These are phyloP conservation scores for Amblyteles armatorius DNA, from an alignment of 2,888 invertebrate species.

Conservation along the genomic window DNA sequence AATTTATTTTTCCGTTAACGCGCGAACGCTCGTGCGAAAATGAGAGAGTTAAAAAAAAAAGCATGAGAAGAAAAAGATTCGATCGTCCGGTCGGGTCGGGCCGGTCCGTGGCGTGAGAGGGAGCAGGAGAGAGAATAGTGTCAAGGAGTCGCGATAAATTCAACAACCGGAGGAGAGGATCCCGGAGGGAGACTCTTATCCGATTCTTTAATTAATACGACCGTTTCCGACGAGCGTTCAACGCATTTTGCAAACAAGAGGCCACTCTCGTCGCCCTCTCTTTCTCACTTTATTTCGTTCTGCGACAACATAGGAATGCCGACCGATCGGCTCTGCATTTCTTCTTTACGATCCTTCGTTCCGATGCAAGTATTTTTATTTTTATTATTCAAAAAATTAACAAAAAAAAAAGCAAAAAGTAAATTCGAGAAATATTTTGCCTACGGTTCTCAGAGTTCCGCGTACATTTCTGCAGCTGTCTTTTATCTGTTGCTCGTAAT, in stretches of 20 bases:
- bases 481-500: background rate
- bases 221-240: slow-evolving; percentile 61
- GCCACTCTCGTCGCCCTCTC: slow-evolving; percentile 31
- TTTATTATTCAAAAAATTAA: too few relatives aligned
- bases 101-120: background rate
- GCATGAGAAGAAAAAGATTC: background rate
- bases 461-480: background rate
- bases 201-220: slow-evolving; percentile 69
- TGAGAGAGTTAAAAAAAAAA: background rate
- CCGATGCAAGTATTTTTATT: slow-evolving; percentile 15
- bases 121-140: slow-evolving; percentile 59
- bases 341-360: slow-evolving; percentile 41
- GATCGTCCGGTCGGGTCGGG: background rate
- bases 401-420: too few relatives aligned
- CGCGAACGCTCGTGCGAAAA: slow-evolving; percentile 3
- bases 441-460: background rate
- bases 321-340: slow-evolving; percentile 56
- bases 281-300: slow-evolving; percentile 31
- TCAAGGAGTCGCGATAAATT: slow-evolving; percentile 63
- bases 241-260: slow-evolving; percentile 59
- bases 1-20: slow-evolving; percentile 30
- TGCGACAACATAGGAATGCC: slow-evolving; percentile 58
- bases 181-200: slow-evolving; percentile 61
- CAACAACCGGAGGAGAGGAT: slow-evolving; percentile 49
- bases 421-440: background rate